A percentile compares a stretch with the other conserved stretches of the same genome.
These are phyloP conservation scores for Hermodice carunculata DNA, from an alignment of 2,888 invertebrate species.

Conservation along the genomic window DNA sequence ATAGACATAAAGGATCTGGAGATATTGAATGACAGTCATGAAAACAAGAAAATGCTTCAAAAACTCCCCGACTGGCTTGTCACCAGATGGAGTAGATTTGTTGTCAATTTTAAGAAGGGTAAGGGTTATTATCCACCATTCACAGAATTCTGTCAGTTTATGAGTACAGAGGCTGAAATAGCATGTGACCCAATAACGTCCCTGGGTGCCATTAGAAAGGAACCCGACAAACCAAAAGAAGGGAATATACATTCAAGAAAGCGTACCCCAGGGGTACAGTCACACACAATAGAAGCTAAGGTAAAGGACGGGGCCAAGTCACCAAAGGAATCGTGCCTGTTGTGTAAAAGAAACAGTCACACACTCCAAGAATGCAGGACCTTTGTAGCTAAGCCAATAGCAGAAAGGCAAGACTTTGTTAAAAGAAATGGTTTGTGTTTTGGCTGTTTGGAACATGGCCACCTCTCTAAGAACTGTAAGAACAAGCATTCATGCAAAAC, in stretches of 20 bases:
- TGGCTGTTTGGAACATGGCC: constrained; percentile 42
- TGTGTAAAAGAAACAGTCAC: neutral
- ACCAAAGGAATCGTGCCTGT: neutral
- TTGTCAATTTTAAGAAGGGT: constrained; percentile 17
- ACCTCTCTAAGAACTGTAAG: constrained; percentile 37
- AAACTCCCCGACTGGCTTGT: constrained; percentile 39
- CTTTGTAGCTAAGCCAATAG: neutral
- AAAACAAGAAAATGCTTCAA: no score
- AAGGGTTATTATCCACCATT: constrained; percentile 24
- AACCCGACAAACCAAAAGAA: neutral
- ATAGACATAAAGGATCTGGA: constrained; percentile 1
- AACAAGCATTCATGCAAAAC: constrained; percentile 9
- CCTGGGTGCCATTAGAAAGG: constrained; percentile 2
- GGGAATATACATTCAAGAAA: no score
- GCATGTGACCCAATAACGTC: constrained; percentile 38
- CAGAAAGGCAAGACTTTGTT: constrained; percentile 9
- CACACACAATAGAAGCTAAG: no score
- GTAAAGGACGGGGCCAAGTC: no score
- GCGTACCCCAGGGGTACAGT: no score
- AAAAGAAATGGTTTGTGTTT: constrained; percentile 37
- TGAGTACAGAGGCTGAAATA: constrained; percentile 34
- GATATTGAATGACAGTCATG: no score
- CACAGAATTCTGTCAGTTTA: constrained; percentile 29
- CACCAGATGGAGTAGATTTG: constrained; percentile 27
- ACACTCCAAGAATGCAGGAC: neutral